Evolutionary conservation across 53 echinoderm and acorn worm genomes (phyloP).

Genomic region (Henricia sp.): DNA sequence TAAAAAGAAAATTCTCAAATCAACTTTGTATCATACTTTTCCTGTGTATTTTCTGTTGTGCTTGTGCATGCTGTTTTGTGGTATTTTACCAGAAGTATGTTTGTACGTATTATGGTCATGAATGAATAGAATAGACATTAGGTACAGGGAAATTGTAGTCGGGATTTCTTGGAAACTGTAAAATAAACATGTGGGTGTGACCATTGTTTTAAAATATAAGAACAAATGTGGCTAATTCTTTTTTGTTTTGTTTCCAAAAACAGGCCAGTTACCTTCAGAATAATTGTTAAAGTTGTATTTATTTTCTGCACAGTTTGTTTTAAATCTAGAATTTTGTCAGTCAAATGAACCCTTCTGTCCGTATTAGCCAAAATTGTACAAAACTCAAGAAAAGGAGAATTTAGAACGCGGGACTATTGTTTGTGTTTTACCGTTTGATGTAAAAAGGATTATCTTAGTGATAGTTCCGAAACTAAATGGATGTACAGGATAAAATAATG

Average conservation of each 20-base stretch:
- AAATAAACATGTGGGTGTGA: not conserved
- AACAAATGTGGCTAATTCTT: not conserved
- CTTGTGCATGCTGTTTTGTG: constrained; percentile 38
- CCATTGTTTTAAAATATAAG: not conserved
- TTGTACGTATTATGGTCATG: constrained; percentile 33
- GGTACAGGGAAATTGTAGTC: not conserved
- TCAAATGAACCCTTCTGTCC: not conserved
- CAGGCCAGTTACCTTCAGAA: not conserved
- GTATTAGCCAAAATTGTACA: not conserved
- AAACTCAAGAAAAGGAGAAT: not conserved
- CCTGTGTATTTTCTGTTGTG: constrained; percentile 13
- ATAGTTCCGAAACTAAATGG: not conserved
- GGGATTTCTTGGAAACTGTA: too few species aligned
- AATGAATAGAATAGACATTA: constrained; percentile 19
- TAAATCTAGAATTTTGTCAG: too few species aligned
- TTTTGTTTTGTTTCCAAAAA: not conserved
- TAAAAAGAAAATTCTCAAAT: constrained; percentile 2
- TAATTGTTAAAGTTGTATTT: not conserved
- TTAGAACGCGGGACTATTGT: not conserved
- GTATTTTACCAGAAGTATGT: constrained; percentile 7
- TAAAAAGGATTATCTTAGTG: constrained; percentile 14
- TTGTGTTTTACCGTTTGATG: not conserved
- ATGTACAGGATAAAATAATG: constrained; percentile 30
- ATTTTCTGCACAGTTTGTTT: not conserved
- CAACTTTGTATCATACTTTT: constrained; percentile 44